Evolutionary conservation across 2,888 invertebrate genomes (phyloP), one percentile per base, ranked within the genome.

Genomic region (Drosophila longiperda): DNA sequence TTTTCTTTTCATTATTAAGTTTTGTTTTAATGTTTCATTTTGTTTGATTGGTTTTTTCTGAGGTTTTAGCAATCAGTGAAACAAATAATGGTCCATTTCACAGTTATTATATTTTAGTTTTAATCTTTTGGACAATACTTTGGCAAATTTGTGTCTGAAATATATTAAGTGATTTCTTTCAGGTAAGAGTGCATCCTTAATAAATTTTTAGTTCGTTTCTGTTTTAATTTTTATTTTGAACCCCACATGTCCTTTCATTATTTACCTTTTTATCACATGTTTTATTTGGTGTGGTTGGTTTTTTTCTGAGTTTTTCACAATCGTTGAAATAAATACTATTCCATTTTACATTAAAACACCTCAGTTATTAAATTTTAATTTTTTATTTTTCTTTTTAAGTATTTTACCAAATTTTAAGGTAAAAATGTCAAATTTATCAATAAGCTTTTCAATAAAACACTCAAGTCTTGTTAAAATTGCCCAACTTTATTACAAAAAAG

Each of bases 1-100:
- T 0, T 1, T 0, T 36, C 4, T 3, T 34, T 5, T 12, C 2
- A 12, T 34, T 1, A 11, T 12, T 5, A 11, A 6, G 0, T 6
- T 15, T 36, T 5, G n/a, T n/a, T 17, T 3, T 3, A 40, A n/a
- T 34, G 1, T 34, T 12, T 34, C 4, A 34, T 6, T 42, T n/a
- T 2, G 4, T 5, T 9, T n/a, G 4, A n/a, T 12, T 11, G 1
- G 3, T 1, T 20, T 42, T n/a, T 6, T 11, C 0, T 9, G 1
- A 1, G 0, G 11, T 20, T 42, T 20, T 42, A 1, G n/a, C 4
- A n/a, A 40, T n/a, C 11, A 5, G 2, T 1, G 40, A 11, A n/a
- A 11, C 11, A 42, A n/a, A 2, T 11, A 42, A 9, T 42, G 40
- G 11, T n/a, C 38, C 17, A 38, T 7, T 38, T 17, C 15, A 6